Evolutionary conservation across 2,113 vertebrate genomes (phyloP).

Genomic region (Rutilus rutilus): DNA sequence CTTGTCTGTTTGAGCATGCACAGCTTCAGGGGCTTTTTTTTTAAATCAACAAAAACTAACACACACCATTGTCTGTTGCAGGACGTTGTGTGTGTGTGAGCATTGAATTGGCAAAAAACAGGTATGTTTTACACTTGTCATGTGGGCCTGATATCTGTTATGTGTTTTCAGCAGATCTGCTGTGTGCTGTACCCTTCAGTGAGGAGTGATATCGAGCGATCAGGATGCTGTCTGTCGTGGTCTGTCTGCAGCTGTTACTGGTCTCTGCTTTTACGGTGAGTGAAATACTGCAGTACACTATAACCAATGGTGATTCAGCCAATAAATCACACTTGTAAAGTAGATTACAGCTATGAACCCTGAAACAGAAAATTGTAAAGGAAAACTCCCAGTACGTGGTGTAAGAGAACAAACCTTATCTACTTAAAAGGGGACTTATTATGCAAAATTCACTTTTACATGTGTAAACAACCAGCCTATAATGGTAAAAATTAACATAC

Average conservation of each 20-base stretch:
- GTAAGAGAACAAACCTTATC: neutral
- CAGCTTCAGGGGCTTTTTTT: neutral
- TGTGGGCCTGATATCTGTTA: neutral
- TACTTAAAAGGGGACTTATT: neutral
- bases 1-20: constrained; percentile 25
- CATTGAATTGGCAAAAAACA: neutral
- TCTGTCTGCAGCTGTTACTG: constrained; percentile 71
- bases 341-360: neutral
- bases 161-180: constrained; percentile 11
- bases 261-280: constrained; percentile 71
- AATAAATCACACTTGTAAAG: neutral
- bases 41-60: neutral
- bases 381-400: neutral
- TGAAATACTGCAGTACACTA: neutral
- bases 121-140: neutral
- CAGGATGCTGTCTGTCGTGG: constrained; percentile 66
- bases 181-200: constrained; percentile 29
- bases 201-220: constrained; percentile 34
- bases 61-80: constrained; percentile 20
- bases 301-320: neutral
- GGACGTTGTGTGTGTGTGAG: constrained; percentile 5
- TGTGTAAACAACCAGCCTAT: no score
- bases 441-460: no score
- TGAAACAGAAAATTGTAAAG: neutral
- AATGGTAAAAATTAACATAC: no score